These are phyloP conservation scores for Dynastes maya DNA, from an alignment of 2,888 invertebrate species.

Conservation along the genomic window DNA sequence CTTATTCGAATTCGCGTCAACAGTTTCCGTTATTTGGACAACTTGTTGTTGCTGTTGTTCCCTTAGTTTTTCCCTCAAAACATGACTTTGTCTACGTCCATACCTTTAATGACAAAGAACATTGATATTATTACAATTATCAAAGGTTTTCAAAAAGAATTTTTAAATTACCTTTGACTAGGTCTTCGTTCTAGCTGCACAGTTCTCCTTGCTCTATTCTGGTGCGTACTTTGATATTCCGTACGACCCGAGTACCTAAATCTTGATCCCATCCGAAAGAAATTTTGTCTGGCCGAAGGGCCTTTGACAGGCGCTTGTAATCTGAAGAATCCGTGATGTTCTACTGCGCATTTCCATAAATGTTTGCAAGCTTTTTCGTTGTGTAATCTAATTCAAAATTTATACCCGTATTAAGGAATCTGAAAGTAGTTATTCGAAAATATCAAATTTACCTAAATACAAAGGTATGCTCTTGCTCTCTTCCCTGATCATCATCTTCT, in stretches of 20 bases:
- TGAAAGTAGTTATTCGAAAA: too few species aligned
- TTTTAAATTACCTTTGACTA: constrained; percentile 80
- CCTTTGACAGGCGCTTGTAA: constrained; percentile 91
- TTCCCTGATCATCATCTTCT: constrained; percentile 97
- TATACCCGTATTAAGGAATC: background rate
- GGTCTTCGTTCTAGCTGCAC: constrained; percentile 97
- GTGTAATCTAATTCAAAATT: constrained; percentile 74
- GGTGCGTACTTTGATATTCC: constrained; percentile 96
- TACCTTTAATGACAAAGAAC: constrained; percentile 71
- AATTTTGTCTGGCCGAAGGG: constrained; percentile 92
- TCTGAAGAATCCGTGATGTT: constrained; percentile 99
- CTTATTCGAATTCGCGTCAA: constrained; percentile 64
- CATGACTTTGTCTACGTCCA: constrained; percentile 92
- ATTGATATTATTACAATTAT: too few species aligned
- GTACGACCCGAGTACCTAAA: constrained; percentile 93
- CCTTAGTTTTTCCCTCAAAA: constrained; percentile 85
- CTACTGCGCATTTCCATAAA: constrained; percentile 99
- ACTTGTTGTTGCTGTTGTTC: constrained; percentile 69
- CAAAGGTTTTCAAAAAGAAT: background rate
- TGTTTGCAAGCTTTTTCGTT: constrained; percentile 99
- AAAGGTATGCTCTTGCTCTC: constrained; percentile 98
- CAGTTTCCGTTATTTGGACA: constrained; percentile 66
- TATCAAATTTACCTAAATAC: constrained; percentile 82
- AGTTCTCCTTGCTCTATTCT: constrained; percentile 90
- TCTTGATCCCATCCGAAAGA: constrained; percentile 98